Percentiles rank a stretch among this genome's conserved stretches.
Evolutionary conservation across 2,888 invertebrate genomes (phyloP).

Genomic region (Dryobotodes eremita): DNA sequence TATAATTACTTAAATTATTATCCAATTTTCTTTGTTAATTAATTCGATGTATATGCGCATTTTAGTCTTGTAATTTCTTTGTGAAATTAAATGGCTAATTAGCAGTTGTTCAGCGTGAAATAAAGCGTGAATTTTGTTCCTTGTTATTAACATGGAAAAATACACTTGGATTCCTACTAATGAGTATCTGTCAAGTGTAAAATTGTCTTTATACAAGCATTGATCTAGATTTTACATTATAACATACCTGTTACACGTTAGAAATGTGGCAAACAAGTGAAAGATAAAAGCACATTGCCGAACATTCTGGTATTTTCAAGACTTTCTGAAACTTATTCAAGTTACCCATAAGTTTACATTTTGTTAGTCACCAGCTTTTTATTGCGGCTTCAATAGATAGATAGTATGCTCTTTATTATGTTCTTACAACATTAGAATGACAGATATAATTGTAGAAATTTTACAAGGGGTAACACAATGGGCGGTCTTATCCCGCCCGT

Average conservation of each 20-base stretch:
- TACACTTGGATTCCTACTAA: neutral
- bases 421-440: neutral
- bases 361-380: neutral
- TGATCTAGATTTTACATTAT: neutral
- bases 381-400: neutral
- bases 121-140: conserved; percentile 23
- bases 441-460: neutral
- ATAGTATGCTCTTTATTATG: neutral
- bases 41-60: conserved; percentile 25
- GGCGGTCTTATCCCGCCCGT: neutral
- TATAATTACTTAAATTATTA: conserved; percentile 47
- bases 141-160: conserved; percentile 1
- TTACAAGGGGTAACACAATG: neutral
- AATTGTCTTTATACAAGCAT: neutral
- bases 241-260: neutral
- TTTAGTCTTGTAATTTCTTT: conserved; percentile 15
- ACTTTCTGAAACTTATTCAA: neutral
- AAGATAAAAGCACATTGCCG: too few relatives aligned
- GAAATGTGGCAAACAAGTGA: neutral
- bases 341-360: neutral
- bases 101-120: conserved; percentile 13
- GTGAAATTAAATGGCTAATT: conserved; percentile 39
- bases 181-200: neutral
- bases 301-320: neutral
- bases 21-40: conserved; percentile 15